Conservation (phyloP, 2,888 invertebrate genomes). For the Drosophila peninsularis region DNA sequence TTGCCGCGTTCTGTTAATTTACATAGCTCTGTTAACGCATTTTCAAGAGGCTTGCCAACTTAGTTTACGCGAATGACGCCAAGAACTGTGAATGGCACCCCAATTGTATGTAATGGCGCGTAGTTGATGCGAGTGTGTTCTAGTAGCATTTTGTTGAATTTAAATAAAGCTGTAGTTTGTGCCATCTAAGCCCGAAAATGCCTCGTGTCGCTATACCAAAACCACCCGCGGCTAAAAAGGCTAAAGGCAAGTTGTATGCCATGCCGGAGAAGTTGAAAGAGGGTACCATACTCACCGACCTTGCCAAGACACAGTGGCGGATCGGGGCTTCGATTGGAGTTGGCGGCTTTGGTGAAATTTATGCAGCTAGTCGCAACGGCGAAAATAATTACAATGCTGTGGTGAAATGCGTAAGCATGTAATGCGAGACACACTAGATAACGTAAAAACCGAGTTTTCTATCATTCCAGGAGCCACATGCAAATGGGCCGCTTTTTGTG, state of each 20-base stretch:
- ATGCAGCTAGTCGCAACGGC: conserved; percentile 89
- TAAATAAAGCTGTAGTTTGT: conserved; percentile 4
- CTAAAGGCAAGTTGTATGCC: conserved; percentile 80
- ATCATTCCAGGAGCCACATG: conserved; percentile 91
- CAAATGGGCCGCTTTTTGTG: conserved; percentile 96
- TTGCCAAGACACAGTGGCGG: conserved; percentile 92
- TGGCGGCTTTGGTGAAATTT: conserved; percentile 98
- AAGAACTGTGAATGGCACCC: conserved; percentile 21
- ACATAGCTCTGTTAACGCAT: conserved; percentile 8
- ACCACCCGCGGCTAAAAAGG: conserved; percentile 60
- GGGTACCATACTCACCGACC: conserved; percentile 92
- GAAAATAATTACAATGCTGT: conserved; percentile 88
- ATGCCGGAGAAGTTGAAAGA: conserved; percentile 82
- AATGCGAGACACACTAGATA: neutral
- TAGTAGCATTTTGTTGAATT: conserved; percentile 22
- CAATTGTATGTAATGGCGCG: conserved; percentile 38
- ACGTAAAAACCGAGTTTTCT: neutral
- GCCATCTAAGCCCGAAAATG: conserved; percentile 50
- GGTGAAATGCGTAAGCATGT: conserved; percentile 90
- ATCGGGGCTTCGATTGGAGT: conserved; percentile 94
- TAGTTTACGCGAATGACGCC: conserved; percentile 2
- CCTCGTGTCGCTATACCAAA: conserved; percentile 73
- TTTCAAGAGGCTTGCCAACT: conserved; percentile 17
- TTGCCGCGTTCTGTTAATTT: conserved; percentile 4
- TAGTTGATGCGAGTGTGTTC: conserved; percentile 16